Conservation (phyloP, 37 sponge, comb jelly and placozoan species). For the Aphrocallistes beatrix region DNA sequence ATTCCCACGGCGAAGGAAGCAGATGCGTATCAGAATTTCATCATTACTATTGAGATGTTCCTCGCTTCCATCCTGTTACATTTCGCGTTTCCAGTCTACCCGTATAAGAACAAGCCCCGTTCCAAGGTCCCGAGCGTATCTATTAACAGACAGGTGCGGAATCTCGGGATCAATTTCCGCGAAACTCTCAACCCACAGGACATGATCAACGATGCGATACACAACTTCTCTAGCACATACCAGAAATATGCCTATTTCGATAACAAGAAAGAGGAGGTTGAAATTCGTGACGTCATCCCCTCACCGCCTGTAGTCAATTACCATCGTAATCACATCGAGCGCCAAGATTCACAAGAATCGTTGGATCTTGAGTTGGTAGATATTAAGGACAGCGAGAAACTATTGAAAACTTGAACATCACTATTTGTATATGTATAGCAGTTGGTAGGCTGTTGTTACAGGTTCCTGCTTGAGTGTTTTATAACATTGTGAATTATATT, state of each 20-base stretch:
- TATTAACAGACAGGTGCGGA: conserved; percentile 41
- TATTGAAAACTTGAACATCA: neutral
- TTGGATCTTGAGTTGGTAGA: neutral
- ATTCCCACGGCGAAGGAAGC: conserved; percentile 23
- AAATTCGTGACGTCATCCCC: neutral
- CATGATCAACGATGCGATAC: conserved; percentile 83
- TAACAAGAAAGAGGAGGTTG: conserved; percentile 39
- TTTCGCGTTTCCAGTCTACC: conserved; percentile 73
- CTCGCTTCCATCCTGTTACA: conserved; percentile 73
- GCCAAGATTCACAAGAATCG: neutral
- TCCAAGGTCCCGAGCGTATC: neutral
- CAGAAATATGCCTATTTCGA: conserved; percentile 76
- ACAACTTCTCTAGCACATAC: conserved; percentile 90
- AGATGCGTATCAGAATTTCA: conserved; percentile 86
- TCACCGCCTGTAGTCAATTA: neutral
- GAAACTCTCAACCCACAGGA: conserved; percentile 92
- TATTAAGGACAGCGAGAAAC: neutral
- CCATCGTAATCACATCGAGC: neutral
- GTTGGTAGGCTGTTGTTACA: too few relatives aligned
- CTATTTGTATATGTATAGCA: neutral
- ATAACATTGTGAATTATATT: too few relatives aligned
- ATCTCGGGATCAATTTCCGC: conserved; percentile 62
- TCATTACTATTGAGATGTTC: conserved; percentile 93
- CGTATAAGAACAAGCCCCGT: conserved; percentile 53
- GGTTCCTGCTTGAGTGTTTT: too few relatives aligned